phyloP scores from a whole-genome alignment of 1,140 invertebrate genomes.

The Drosophila prosaltans region DNA sequence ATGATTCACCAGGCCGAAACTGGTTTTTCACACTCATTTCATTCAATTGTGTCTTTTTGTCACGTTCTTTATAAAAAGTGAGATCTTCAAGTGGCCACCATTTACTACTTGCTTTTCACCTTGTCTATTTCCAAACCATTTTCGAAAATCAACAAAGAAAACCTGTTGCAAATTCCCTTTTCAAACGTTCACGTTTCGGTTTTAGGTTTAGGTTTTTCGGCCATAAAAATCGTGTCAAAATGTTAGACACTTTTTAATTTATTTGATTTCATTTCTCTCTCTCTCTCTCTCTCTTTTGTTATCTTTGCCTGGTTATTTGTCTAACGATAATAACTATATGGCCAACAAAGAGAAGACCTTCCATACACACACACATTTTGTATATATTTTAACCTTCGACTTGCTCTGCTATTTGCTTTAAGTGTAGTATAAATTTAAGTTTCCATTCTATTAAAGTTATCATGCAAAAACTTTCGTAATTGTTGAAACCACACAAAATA shows the following conservation, averaged over 20 bases:
- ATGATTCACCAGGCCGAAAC: constrained; percentile 68
- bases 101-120: constrained; percentile 6
- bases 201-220: constrained; percentile 4
- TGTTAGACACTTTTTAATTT: constrained; percentile 17
- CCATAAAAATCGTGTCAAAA: constrained; percentile 28
- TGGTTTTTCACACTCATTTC: constrained; percentile 63
- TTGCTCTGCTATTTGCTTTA: constrained; percentile 15
- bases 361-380: neutral
- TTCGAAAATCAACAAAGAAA: constrained; percentile 6
- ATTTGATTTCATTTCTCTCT: constrained; percentile 16
- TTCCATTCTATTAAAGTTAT: constrained; percentile 68
- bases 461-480: constrained; percentile 71
- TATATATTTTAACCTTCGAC: constrained; percentile 14
- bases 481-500: constrained; percentile 38
- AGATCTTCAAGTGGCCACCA: constrained; percentile 61
- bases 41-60: constrained; percentile 54
- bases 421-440: constrained; percentile 31
- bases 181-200: constrained; percentile 32
- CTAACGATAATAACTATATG: constrained; percentile 10
- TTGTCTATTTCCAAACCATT: constrained; percentile 28
- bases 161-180: constrained; percentile 57
- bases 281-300: neutral
- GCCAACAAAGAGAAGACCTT: constrained; percentile 6
- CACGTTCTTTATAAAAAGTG: constrained; percentile 76
- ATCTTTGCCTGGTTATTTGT: constrained; percentile 6